A percentile compares a stretch with the other conserved stretches of the same genome.
These are phyloP conservation scores for Lycocerus yunnanus DNA, from an alignment of 2,888 invertebrate genomes.

Conservation along the genomic window DNA sequence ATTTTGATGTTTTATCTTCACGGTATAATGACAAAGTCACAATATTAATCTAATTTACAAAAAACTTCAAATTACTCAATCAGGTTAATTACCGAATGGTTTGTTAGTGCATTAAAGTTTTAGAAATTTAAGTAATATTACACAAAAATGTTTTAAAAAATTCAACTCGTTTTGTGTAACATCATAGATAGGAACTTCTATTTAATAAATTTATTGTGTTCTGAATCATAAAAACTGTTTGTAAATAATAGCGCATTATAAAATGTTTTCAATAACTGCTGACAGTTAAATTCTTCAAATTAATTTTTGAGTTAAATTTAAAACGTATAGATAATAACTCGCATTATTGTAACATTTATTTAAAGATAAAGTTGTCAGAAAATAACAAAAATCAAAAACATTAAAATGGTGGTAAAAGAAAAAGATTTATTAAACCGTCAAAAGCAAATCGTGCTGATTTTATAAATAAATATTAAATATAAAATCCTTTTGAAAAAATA, in stretches of 20 bases:
- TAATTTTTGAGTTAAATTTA: background rate
- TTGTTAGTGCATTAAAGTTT: background rate
- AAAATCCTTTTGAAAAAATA: background rate
- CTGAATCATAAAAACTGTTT: background rate
- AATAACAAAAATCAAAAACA: background rate
- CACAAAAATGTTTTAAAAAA: background rate
- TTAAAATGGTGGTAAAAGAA: background rate
- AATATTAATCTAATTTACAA: too few species aligned
- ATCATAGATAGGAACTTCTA: background rate
- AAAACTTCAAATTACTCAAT: too few species aligned
- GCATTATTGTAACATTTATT: background rate
- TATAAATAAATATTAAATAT: background rate
- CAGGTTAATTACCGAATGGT: too few species aligned
- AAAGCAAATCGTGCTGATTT: background rate
- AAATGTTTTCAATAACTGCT: background rate
- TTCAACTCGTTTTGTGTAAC: background rate
- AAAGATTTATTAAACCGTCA: background rate
- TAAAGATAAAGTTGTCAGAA: background rate
- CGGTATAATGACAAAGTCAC: too few species aligned
- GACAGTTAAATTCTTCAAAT: background rate
- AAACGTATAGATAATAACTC: background rate
- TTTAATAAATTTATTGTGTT: background rate
- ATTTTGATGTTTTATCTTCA: background rate
- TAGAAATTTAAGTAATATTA: background rate
- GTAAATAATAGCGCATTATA: background rate